phyloP scores from a whole-genome alignment of 2,888 invertebrate species.

The Tetrapedia diversipes region DNA sequence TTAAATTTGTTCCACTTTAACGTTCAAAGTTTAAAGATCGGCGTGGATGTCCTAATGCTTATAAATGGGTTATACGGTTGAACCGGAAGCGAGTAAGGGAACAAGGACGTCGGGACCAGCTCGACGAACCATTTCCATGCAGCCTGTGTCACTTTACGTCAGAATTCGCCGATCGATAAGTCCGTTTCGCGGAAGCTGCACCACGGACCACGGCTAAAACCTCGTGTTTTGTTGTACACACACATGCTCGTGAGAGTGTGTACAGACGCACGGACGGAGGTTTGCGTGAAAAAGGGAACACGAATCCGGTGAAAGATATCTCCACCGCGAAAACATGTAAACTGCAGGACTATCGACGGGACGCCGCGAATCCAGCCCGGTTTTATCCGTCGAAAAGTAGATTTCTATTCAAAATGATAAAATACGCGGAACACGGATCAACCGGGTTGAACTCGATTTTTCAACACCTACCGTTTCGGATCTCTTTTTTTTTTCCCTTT shows the following conservation, averaged over 20 bases:
- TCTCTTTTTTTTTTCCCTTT: no score
- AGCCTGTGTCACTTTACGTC: conserved; percentile 44
- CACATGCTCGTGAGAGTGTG: neutral
- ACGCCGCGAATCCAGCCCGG: conserved; percentile 32
- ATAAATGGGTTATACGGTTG: no score
- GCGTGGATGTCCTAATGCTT: no score
- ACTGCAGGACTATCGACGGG: conserved; percentile 38
- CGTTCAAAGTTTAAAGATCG: no score
- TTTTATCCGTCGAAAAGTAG: conserved; percentile 44
- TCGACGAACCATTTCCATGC: conserved; percentile 31
- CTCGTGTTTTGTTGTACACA: neutral
- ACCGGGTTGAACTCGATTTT: conserved; percentile 14
- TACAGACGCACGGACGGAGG: neutral
- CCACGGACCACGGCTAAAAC: neutral
- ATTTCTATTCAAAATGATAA: conserved; percentile 43
- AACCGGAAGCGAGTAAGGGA: conserved; percentile 14
- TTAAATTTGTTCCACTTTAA: no score
- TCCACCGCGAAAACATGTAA: conserved; percentile 39
- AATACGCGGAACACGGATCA: neutral
- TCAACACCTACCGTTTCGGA: no score
- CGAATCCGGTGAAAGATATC: conserved; percentile 19
- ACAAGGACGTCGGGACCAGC: neutral
- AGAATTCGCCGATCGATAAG: conserved; percentile 44
- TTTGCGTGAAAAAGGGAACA: neutral
- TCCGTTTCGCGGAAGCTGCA: neutral